Conservation (phyloP, 2,113 vertebrate genomes). For the Dendropsophus ebraccatus region DNA sequence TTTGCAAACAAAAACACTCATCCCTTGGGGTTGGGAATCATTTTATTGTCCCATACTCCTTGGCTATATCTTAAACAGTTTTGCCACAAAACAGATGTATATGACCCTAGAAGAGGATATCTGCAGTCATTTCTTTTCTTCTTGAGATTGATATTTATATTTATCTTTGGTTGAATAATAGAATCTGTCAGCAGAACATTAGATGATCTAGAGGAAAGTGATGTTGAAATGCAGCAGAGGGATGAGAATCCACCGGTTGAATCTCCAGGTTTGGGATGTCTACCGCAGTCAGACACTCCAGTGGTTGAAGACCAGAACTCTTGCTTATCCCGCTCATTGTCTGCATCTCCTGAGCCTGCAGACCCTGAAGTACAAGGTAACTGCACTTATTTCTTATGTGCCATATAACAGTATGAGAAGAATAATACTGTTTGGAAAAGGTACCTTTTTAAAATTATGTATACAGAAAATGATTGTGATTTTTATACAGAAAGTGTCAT, state of each 20-base stretch:
- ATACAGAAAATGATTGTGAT: no score
- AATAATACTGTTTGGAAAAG: no score
- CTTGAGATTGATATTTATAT: neutral
- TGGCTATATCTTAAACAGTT: no score
- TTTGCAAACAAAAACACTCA: neutral
- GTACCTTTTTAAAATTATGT: no score
- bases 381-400: slow-evolving; percentile 7
- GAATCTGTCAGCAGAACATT: slow-evolving; percentile 69
- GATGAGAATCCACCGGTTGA: slow-evolving; percentile 71
- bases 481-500: no score
- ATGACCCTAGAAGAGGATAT: neutral
- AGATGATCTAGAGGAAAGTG: slow-evolving; percentile 72
- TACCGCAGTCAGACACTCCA: slow-evolving; percentile 63
- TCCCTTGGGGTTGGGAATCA: no score
- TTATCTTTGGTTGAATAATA: neutral
- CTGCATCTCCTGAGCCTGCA: slow-evolving; percentile 65
- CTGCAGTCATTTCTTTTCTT: neutral
- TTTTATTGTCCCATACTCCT: no score
- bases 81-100: no score
- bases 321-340: slow-evolving; percentile 64
- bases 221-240: slow-evolving; percentile 63
- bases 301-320: slow-evolving; percentile 68
- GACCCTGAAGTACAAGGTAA: slow-evolving; percentile 71
- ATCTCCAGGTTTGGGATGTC: slow-evolving; percentile 67
- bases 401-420: no score